Base-by-base conservation (phyloP, 92 coral and sea anemone genomes). In the Virgularia gustaviana region DNA sequence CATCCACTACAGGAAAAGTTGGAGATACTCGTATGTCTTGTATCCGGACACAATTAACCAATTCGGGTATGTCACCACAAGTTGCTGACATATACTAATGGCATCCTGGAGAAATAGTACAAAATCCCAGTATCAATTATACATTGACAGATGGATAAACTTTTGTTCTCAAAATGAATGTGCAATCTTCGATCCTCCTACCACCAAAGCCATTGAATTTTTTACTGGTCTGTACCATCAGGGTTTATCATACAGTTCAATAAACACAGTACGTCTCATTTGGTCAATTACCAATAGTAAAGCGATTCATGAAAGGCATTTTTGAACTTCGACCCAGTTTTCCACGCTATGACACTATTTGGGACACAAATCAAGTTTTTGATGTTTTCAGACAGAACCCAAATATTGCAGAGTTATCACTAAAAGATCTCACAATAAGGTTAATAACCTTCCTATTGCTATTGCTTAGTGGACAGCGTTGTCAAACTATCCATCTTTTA, bases 221-320 rank as follows among this genome's bases (percentile, higher is more conserved):
- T 65, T 80, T 23, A 49, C 85, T 7, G 36, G 28, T 51, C 30
- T 73, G 24, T 54, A 74, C 25, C 54, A 81, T 18, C 13, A 24
- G 11, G 72, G 76, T 0, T 53, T 35, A 30, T 65, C 81, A 0
- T 65, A 57, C 29, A 82, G 86, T 42, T 25, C 82, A 34, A 60
- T 82, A 2, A 82, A 82, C 49, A 76, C 74, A 12, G 68, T 68
- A 10, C 51, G 38, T 31, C 6, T 65, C 86, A 9, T 82, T 76
- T 76, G 86, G 86, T 18, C 78, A 82, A 33, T 61, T 82, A 22
- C 86, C 78, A 22, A 44, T 71, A 36, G 83, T 83, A 83, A n/a
- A n/a, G n/a, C n/a, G n/a, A n/a, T n/a, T n/a, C n/a, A n/a, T n/a
- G n/a, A n/a, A n/a, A n/a, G n/a, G 87, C 19, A 30, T 77, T 2